A percentile compares a stretch with the other conserved stretches of the same genome.
These are phyloP conservation scores for Steinernema hermaphroditum DNA, from an alignment of 2,888 invertebrate genomes.

Conservation along the genomic window DNA sequence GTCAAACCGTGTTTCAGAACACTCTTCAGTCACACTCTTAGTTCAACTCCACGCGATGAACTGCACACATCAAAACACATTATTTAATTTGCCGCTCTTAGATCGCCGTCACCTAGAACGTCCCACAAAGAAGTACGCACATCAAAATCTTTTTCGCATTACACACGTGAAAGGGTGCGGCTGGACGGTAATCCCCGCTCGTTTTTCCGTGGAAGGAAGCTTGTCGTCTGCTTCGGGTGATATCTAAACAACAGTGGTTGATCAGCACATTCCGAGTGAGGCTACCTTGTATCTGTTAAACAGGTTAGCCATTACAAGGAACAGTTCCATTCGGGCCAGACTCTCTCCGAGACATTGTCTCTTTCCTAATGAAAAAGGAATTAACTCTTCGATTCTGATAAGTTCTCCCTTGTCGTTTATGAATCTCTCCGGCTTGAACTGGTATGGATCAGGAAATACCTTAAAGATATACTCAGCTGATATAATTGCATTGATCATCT, in stretches of 20 bases:
- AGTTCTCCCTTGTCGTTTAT: background rate
- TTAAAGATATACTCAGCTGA: too few relatives aligned
- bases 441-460: conserved; percentile 45
- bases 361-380: conserved; percentile 15
- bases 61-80: background rate
- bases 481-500: too few relatives aligned
- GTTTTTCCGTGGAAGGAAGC: background rate
- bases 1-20: background rate
- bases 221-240: background rate
- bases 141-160: background rate
- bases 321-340: conserved; percentile 21
- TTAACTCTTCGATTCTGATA: background rate
- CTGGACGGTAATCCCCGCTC: background rate
- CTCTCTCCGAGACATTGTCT: conserved; percentile 18
- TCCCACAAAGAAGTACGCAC: background rate
- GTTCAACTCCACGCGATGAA: background rate
- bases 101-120: background rate
- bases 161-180: background rate
- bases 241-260: background rate
- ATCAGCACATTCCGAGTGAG: background rate
- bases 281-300: conserved; percentile 14
- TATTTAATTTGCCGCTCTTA: background rate
- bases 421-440: conserved; percentile 6
- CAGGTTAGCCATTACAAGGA: background rate
- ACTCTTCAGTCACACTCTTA: background rate